Evolutionary conservation across 2,888 invertebrate genomes (phyloP), one percentile per base, ranked within the genome.

Genomic region (Trichopoda pennipes): DNA sequence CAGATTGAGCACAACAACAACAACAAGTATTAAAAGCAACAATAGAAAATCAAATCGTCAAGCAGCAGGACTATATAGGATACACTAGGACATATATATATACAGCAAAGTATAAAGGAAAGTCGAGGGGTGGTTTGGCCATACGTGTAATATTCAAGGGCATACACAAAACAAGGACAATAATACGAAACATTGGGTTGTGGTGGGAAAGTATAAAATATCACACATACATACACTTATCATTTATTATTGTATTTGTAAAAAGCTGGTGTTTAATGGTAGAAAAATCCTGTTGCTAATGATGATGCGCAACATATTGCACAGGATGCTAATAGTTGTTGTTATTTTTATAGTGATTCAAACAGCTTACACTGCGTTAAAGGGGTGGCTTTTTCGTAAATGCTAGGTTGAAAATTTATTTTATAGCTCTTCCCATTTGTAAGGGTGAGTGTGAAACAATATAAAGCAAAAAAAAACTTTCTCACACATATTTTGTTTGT

Each of bases 281-380:
- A 75, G 69, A 76, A 75, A 78, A 82, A 79, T 83, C 73, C 77
- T 84, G 78, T 77, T 81, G 83, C 81, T 84, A 78, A 74, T 84
- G 81, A 74, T 84, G 84, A 84, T 84, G 84, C 80, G 84, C 84
- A 84, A 81, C 84, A 84, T 84, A 84, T 84, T 81, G 84, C 21
- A 64, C 70, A 76, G 74, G 61, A 75, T 61, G 47, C 17, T 70
- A 56, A 72, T 70, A 63, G 38, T 60, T 28, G 28, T 28, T 28
- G n/a, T n/a, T n/a, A n/a, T 28, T 73, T 70, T 72, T 55, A 61
- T 44, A 51, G n/a, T 17, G 19, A 3, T 58, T 47, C 10, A 35
- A 35, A 16, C 28, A 55, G 9, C n/a, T 32, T 51, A 23, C 12
- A 28, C 7, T 47, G 55, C 32, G 9, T 17, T 3, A 70, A 78